These are phyloP conservation scores for Ceyx cyanopectus DNA, from an alignment of 2,113 vertebrate genomes.

Conservation along the genomic window DNA sequence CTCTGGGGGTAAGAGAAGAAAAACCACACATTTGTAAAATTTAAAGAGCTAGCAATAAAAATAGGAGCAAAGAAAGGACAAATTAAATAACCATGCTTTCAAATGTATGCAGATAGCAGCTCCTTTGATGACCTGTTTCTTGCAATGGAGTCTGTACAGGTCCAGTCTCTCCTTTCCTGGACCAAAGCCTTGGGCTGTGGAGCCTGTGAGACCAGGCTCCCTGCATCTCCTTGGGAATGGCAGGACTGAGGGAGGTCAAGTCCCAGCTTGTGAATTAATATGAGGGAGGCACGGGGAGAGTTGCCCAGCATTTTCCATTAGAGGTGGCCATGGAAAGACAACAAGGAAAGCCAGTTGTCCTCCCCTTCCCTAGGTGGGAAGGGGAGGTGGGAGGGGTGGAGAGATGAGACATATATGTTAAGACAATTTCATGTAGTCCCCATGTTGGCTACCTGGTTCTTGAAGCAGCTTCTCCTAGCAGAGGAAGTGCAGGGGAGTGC, in stretches of 20 bases:
- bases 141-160: not conserved
- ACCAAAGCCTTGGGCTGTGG: not conserved
- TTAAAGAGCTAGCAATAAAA: constrained; percentile 35
- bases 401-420: not conserved
- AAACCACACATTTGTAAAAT: constrained; percentile 51
- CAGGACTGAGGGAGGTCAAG: not conserved
- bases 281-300: not conserved
- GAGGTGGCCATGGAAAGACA: not conserved
- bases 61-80: not conserved
- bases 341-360: not conserved
- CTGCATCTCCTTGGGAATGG: rapidly evolving
- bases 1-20: not conserved
- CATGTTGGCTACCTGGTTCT: not conserved
- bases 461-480: not conserved
- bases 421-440: not conserved
- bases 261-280: rapidly evolving
- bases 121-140: not conserved
- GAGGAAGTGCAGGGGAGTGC: not conserved
- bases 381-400: not conserved
- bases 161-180: not conserved
- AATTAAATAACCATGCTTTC: not conserved
- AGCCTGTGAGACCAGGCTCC: not conserved
- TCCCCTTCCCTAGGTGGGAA: not conserved
- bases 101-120: not conserved
- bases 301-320: rapidly evolving